A percentile compares a stretch with the other conserved stretches of the same genome.
Conservation (phyloP, 2,113 vertebrate species). For the Notothenia coriiceps region DNA sequence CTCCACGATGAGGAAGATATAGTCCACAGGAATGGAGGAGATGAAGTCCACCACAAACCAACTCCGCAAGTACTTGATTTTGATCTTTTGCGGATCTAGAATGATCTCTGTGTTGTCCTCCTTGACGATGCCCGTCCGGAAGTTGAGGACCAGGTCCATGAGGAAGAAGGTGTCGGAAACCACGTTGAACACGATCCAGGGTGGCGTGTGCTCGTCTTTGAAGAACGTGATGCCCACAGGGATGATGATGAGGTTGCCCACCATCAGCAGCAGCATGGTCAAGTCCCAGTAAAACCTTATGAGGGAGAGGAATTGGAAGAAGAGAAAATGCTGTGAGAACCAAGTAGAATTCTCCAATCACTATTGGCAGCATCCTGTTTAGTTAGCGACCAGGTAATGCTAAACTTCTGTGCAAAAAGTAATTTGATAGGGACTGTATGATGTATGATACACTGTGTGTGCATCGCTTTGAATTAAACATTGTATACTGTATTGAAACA, state of each 20-base stretch:
- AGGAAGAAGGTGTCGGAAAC: conserved; percentile 99
- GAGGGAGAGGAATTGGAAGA: conserved; percentile 46
- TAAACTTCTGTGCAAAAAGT: neutral
- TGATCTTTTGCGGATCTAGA: conserved; percentile 96
- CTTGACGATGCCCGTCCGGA: conserved; percentile 97
- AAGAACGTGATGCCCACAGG: conserved; percentile 99
- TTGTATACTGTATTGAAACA: no score
- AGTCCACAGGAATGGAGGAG: conserved; percentile 99
- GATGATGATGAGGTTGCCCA: conserved; percentile 99
- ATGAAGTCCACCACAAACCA: conserved; percentile 99
- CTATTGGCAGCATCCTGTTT: neutral
- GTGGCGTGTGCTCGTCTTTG: conserved; percentile 98
- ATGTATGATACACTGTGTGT: neutral
- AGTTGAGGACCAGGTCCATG: conserved; percentile 98
- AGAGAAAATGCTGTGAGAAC: conserved; percentile 7
- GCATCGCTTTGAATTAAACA: neutral
- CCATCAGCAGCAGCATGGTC: conserved; percentile 99
- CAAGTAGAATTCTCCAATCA: neutral
- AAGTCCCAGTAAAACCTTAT: conserved; percentile 99
- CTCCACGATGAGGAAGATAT: conserved; percentile 99
- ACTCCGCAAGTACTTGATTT: conserved; percentile 97
- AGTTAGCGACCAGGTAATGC: neutral
- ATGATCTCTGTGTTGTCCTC: conserved; percentile 99
- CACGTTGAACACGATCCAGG: conserved; percentile 99
- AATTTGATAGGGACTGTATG: neutral